Evolutionary conservation across 2,113 vertebrate genomes (phyloP).

Genomic region (Macaca mulatta): DNA sequence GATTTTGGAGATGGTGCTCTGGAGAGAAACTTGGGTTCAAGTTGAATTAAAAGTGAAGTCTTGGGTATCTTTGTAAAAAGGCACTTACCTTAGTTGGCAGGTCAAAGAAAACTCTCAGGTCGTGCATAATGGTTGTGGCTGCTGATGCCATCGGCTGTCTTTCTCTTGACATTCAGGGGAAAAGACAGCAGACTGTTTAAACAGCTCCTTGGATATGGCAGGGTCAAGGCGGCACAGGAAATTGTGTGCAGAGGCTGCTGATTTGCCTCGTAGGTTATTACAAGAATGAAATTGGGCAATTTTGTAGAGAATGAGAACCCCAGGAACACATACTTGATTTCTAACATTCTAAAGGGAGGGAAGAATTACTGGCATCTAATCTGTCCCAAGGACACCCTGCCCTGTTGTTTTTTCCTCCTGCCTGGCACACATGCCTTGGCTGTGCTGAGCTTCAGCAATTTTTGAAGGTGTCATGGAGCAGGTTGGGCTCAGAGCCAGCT

Average conservation of each 20-base stretch:
- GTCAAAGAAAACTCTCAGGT: background rate
- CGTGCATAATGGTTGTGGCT: background rate
- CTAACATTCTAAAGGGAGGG: background rate
- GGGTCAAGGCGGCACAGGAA: background rate
- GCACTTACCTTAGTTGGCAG: background rate
- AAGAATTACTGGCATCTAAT: background rate
- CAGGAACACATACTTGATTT: background rate
- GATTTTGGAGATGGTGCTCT: background rate
- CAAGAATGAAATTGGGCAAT: background rate
- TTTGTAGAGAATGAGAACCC: background rate
- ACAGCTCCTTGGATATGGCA: no score
- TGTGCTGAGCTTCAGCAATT: no score
- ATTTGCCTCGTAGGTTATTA: background rate
- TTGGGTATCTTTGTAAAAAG: slow-evolving; percentile 55
- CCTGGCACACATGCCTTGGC: background rate
- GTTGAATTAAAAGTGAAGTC: slow-evolving; percentile 56
- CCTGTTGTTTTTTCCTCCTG: background rate
- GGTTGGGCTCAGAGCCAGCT: background rate
- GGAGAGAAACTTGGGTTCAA: slow-evolving; percentile 36
- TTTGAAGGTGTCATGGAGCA: background rate
- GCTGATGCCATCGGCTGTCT: background rate
- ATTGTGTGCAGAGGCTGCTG: background rate
- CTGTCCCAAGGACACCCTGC: background rate
- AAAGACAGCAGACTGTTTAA: background rate
- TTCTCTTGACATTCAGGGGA: background rate